Evolutionary conservation across 2,888 invertebrate species (phyloP).

Genomic region (Euplagia quadripunctaria): DNA sequence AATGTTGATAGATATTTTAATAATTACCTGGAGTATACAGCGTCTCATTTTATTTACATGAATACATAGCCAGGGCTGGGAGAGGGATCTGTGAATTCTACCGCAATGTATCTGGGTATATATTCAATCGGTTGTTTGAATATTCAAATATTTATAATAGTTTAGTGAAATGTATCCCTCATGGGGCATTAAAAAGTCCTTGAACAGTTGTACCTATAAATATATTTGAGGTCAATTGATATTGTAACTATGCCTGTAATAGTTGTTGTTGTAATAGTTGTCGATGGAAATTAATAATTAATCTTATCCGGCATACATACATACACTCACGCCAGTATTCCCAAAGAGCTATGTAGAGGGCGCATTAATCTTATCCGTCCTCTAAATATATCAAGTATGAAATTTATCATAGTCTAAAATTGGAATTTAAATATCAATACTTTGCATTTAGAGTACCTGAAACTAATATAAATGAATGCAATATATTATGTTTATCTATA

Average conservation of each 20-base stretch:
- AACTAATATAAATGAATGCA: no score
- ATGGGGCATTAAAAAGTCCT: not conserved
- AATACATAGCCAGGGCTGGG: constrained; percentile 13
- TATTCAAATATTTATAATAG: constrained; percentile 1
- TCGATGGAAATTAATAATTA: not conserved
- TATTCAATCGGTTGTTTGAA: constrained; percentile 9
- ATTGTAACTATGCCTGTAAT: not conserved
- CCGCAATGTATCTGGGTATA: constrained; percentile 1
- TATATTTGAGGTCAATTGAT: not conserved
- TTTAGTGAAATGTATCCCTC: not conserved
- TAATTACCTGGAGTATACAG: constrained; percentile 15
- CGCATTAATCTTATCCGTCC: no score
- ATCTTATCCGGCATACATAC: not conserved
- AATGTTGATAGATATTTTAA: constrained; percentile 13
- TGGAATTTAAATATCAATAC: no score
- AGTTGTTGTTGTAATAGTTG: not conserved
- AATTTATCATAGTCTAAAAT: not conserved
- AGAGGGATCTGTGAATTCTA: not conserved
- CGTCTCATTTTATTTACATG: constrained; percentile 19
- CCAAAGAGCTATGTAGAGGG: no score
- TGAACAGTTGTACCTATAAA: no score
- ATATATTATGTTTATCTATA: no score
- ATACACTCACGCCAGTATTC: no score
- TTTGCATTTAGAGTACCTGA: no score
- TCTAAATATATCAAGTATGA: not conserved